phyloP scores from a whole-genome alignment of 2,797 vertebrate genomes.

The Fundulus diaphanus region DNA sequence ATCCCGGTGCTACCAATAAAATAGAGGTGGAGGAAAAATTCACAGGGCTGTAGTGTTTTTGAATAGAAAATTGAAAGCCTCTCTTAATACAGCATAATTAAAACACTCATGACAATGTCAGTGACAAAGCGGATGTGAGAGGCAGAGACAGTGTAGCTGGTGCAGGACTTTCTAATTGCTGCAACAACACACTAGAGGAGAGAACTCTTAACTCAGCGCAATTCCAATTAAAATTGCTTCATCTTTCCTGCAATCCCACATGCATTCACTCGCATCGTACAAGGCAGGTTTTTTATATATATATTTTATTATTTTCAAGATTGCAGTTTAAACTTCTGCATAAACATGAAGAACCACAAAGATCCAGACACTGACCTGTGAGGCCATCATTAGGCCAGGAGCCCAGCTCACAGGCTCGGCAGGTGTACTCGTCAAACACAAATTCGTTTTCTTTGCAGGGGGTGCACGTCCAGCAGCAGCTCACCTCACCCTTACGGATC shows the following conservation, averaged over 20 bases:
- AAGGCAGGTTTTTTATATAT: neutral
- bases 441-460: constrained; percentile 97
- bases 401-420: constrained; percentile 93
- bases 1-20: constrained; percentile 49
- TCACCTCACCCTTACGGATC: constrained; percentile 98
- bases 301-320: neutral
- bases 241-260: neutral
- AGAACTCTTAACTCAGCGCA: neutral
- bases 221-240: constrained; percentile 24
- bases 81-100: constrained; percentile 67
- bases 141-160: constrained; percentile 12
- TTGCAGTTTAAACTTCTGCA: neutral
- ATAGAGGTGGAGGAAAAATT: constrained; percentile 56
- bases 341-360: constrained; percentile 9
- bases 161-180: constrained; percentile 24
- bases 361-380: constrained; percentile 63
- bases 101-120: constrained; percentile 56
- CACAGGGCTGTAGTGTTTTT: constrained; percentile 58
- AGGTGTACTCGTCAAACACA: constrained; percentile 96
- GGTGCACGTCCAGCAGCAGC: constrained; percentile 98
- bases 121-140: constrained; percentile 40
- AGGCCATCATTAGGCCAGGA: constrained; percentile 94
- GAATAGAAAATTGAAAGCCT: constrained; percentile 62
- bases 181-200: constrained; percentile 16
- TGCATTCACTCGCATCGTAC: neutral